Conservation (phyloP, 2,797 vertebrate species). For the Sebastes diploproa region DNA sequence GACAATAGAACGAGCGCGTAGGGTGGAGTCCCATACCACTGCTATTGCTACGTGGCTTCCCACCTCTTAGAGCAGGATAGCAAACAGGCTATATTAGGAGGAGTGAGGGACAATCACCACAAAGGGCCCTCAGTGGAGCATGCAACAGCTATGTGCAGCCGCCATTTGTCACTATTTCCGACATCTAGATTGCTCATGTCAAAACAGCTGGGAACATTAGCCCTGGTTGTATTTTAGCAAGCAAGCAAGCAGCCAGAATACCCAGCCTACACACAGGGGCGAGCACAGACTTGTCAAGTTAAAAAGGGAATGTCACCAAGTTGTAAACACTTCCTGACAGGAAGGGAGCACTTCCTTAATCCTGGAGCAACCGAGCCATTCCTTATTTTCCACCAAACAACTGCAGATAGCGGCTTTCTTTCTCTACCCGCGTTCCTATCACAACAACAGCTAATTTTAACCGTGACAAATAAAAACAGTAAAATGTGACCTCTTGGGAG, state of each 20-base stretch:
- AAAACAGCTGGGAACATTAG: slow-evolving; percentile 44
- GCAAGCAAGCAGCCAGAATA: slow-evolving; percentile 44
- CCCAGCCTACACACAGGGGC: slow-evolving; percentile 62
- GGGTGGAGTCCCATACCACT: slow-evolving; percentile 59
- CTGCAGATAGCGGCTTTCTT: slow-evolving; percentile 48
- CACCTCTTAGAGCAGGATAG: slow-evolving; percentile 38
- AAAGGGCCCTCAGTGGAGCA: slow-evolving; percentile 17
- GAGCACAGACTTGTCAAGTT: slow-evolving; percentile 78
- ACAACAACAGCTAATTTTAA: slow-evolving; percentile 6
- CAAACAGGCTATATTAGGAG: slow-evolving; percentile 12
- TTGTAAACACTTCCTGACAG: slow-evolving; percentile 88
- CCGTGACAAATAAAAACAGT: neutral
- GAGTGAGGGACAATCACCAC: slow-evolving; percentile 19
- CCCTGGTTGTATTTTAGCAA: slow-evolving; percentile 51
- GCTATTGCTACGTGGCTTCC: slow-evolving; percentile 51
- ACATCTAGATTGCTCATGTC: slow-evolving; percentile 29
- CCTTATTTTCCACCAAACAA: slow-evolving; percentile 72
- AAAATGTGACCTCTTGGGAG: neutral
- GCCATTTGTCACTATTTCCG: slow-evolving; percentile 41
- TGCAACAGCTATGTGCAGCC: slow-evolving; percentile 12
- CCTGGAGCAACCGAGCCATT: slow-evolving; percentile 77
- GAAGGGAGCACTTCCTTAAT: slow-evolving; percentile 87
- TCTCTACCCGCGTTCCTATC: neutral
- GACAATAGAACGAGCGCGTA: slow-evolving; percentile 39
- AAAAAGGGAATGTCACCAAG: slow-evolving; percentile 85